Base-by-base conservation (phyloP, 2,113 vertebrate species). In the Amphiprion percula region DNA sequence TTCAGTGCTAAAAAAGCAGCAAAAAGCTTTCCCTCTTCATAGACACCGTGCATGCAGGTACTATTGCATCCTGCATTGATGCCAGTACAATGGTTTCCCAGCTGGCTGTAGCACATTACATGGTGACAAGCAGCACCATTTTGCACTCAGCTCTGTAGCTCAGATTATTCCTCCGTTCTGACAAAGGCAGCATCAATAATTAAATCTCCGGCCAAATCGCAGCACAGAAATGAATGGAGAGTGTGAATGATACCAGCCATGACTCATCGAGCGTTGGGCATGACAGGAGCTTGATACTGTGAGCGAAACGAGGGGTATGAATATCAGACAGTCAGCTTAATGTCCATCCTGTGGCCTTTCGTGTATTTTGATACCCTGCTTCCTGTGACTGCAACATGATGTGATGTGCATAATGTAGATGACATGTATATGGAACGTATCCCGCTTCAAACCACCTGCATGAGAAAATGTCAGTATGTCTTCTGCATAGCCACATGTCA, bases 111-210 rank as follows among this genome's bases (percentile, higher is more conserved):
- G 65, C 54, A 73, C 63, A 65, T 77, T 41, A 79, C 56, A 17
- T 10, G n/a, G 54, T 52, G 75, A 79, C 78, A 56, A 82, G 84
- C 46, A 50, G 65, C 68, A 56, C 46, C 58, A 23, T 50, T 59
- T 84, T 39, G 53, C 68, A 56, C 77, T 66, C 59, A 47, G 67
- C 61, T 82, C 83, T 56, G 62, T 24, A 26, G 64, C 71, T 80
- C 79, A 84, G 71, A 91, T 88, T 78, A 88, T 73, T 74, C 82
- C 75, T 72, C 61, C 50, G 19, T 56, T 82, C 83, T 71, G 64
- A 91, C 86, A 87, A 88, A 88, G 83, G 58, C 86, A 2, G 8
- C 88, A 93, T 93, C 88, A 93, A 92, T 92, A 91, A 93, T 93
- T 91, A 92, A 93, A 94, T 93, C 90, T 91, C 26, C 1, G 33